Evolutionary conservation across 2,797 vertebrate genomes (phyloP), one percentile per base, ranked within the genome.

Genomic region (Diplodus puntazzo): DNA sequence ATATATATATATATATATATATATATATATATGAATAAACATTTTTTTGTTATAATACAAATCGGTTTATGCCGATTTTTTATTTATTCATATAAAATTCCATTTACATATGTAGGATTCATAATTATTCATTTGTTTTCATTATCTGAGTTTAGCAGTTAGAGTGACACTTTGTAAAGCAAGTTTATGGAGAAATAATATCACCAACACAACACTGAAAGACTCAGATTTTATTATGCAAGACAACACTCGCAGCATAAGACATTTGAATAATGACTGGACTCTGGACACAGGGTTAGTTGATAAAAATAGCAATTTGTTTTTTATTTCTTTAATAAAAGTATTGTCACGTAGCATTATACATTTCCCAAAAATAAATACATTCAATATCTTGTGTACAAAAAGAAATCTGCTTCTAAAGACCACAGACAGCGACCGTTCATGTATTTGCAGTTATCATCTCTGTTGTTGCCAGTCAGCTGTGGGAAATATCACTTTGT

Each of bases 291-390:
- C 73, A 76, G 5, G 21, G 48, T 80, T 79, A 81, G 75, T 85
- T 92, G 82, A 86, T 92, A 86, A 90, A 93, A 92, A 92, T 89
- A 89, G 69, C 75, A 3, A 85, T 93, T 92, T 87, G 66, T 79
- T 88, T 54, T 82, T 76, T 77, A 84, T 86, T 90, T 85, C 67
- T 89, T 89, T 80, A 63, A 82, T 83, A 90, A 88, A 91, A 83
- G 87, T 80, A 82, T 57, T 85, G 72, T 86, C 87, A 88, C 17
- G 58, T 80, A 80, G 77, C 78, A 87, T 89, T 82, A 80, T 80
- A 92, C 75, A 87, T 53, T 89, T 88, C 50, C 9, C 80, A 87
- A 87, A 92, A 93, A 94, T 92, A 93, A 93, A 93, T 91, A 91
- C 69, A 84, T 90, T 89, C 53, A 84, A 74, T 89, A 89, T 90